Conservation (phyloP, 2,888 invertebrate genomes). For the Dascillus cervinus region DNA sequence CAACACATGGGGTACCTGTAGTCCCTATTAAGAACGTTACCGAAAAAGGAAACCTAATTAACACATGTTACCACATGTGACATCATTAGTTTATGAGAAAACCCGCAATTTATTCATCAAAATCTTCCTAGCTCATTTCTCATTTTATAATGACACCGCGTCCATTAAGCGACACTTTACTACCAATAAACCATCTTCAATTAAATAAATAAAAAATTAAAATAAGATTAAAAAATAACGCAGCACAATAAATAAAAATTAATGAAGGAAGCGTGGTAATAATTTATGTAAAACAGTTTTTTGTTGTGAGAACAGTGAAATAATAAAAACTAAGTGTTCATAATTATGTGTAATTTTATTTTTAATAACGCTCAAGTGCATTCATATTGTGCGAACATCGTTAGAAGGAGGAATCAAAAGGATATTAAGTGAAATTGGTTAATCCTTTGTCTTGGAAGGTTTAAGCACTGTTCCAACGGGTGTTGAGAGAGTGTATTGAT, state of each 20-base stretch:
- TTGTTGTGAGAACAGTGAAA: too few relatives aligned
- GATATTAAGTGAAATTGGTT: too few relatives aligned
- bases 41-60: conserved; percentile 22
- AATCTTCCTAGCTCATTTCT: too few relatives aligned
- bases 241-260: not conserved
- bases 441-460: conserved; percentile 1
- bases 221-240: not conserved
- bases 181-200: not conserved
- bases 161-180: not conserved
- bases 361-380: too few relatives aligned
- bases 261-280: too few relatives aligned
- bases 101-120: conserved; percentile 21
- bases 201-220: not conserved
- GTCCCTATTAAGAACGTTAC: not conserved
- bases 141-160: not conserved
- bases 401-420: too few relatives aligned
- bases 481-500: conserved; percentile 13
- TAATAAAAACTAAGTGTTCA: not conserved
- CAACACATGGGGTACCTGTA: conserved; percentile 15
- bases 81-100: conserved; percentile 31
- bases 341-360: not conserved
- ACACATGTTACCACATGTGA: conserved; percentile 29
- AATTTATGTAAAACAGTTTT: too few relatives aligned
- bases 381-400: too few relatives aligned
- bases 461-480: not conserved